phyloP scores from a whole-genome alignment of 1,140 invertebrate genomes.

The Cherax quadricarinatus region DNA sequence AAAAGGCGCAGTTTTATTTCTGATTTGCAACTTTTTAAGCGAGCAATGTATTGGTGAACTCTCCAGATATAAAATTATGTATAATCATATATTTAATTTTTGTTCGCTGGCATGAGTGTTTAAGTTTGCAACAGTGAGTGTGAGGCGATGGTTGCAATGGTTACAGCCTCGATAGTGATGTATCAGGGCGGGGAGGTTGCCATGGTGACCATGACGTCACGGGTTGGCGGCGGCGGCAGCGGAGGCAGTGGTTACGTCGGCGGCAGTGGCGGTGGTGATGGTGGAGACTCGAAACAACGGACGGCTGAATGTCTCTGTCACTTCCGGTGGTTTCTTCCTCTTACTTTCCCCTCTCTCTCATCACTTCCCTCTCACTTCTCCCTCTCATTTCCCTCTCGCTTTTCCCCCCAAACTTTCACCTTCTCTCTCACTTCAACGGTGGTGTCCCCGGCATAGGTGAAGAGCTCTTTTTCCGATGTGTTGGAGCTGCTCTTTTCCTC shows the following conservation, averaged over 20 bases:
- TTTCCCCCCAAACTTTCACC: not conserved
- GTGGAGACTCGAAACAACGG: not conserved
- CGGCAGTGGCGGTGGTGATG: not conserved
- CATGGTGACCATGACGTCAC: slow-evolving; percentile 37
- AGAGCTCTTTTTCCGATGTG: no score
- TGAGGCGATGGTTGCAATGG: no score
- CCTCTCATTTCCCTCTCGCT: not conserved
- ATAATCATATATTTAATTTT: no score
- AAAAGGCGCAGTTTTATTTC: no score
- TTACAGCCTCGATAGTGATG: not conserved
- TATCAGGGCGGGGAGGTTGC: slow-evolving; percentile 6
- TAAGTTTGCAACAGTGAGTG: no score
- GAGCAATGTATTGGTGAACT: no score
- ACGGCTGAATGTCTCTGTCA: slow-evolving; percentile 13
- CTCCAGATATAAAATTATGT: no score
- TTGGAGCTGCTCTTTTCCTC: no score
- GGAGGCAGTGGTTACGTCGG: not conserved
- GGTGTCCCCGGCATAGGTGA: no score
- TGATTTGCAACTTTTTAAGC: no score
- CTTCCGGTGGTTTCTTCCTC: not conserved
- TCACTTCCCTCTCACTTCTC: not conserved
- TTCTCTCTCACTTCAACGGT: not conserved
- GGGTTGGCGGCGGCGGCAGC: not conserved
- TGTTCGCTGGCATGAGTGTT: no score
- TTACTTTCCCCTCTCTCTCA: not conserved